Conservation (phyloP, 92 coral and sea anemone species). For the Blastomussa wellsi region DNA sequence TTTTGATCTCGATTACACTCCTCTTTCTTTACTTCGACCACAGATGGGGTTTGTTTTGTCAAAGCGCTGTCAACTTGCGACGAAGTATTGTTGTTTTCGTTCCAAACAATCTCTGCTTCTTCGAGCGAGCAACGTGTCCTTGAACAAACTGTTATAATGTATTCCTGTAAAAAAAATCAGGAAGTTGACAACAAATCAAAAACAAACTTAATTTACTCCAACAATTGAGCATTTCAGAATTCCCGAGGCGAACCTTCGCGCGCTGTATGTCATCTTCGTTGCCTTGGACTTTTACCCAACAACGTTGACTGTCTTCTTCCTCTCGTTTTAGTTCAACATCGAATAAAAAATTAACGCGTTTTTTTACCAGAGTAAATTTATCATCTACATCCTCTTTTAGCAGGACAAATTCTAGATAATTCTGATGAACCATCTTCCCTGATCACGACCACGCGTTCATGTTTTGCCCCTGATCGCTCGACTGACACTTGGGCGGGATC, state of each 20-base stretch:
- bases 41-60: slow-evolving; percentile 37
- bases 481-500: slow-evolving; percentile 33
- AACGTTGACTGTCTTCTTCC: slow-evolving; percentile 5
- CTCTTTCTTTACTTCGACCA: slow-evolving; percentile 10
- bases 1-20: not conserved
- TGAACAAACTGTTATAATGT: slow-evolving; percentile 73
- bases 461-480: slow-evolving; percentile 5
- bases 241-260: slow-evolving; percentile 38
- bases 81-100: slow-evolving; percentile 40
- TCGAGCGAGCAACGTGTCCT: slow-evolving; percentile 3
- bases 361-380: slow-evolving; percentile 38
- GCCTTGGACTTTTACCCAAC: slow-evolving; percentile 48
- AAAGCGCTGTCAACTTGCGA: slow-evolving; percentile 23
- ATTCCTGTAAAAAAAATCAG: slow-evolving; percentile 73
- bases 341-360: slow-evolving; percentile 51
- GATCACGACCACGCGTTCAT: not conserved
- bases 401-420: slow-evolving; percentile 33
- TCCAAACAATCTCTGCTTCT: slow-evolving; percentile 27
- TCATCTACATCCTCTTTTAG: not conserved
- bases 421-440: slow-evolving; percentile 27
- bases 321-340: slow-evolving; percentile 31
- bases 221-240: not conserved
- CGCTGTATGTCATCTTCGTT: slow-evolving; percentile 19
- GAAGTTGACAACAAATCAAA: slow-evolving; percentile 7
- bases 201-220: not conserved